phyloP scores from a whole-genome alignment of 2,888 invertebrate species.

The Synergus laeviventris region DNA sequence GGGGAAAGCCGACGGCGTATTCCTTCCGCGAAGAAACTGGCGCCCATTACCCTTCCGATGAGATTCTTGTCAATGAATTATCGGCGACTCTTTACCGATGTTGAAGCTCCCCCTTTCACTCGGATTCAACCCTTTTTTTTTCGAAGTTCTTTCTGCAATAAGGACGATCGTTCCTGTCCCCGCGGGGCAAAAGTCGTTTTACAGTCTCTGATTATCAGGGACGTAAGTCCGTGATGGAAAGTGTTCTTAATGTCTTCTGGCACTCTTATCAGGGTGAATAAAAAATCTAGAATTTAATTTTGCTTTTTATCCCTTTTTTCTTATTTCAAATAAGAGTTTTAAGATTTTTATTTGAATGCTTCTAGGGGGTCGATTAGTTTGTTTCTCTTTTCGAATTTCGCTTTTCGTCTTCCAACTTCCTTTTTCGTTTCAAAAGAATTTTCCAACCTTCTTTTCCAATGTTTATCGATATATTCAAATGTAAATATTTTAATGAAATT shows the following conservation, averaged over 20 bases:
- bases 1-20: conserved; percentile 52
- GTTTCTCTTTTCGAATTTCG: too few relatives aligned
- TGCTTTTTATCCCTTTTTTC: background rate
- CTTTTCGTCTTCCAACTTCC: too few relatives aligned
- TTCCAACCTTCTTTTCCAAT: too few relatives aligned
- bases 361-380: too few relatives aligned
- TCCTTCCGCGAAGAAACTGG: conserved; percentile 67
- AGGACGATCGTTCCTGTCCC: conserved; percentile 56
- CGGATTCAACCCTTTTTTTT: conserved; percentile 70
- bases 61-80: conserved; percentile 76
- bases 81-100: conserved; percentile 72
- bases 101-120: conserved; percentile 67
- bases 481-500: too few relatives aligned
- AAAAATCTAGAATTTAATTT: conserved; percentile 8
- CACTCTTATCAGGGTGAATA: conserved; percentile 26
- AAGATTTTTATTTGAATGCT: too few relatives aligned
- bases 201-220: conserved; percentile 67
- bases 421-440: too few relatives aligned
- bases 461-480: too few relatives aligned
- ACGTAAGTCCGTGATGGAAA: conserved; percentile 41
- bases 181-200: conserved; percentile 65
- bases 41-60: conserved; percentile 71
- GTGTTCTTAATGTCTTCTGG: conserved; percentile 31
- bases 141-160: conserved; percentile 65
- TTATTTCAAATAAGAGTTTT: too few relatives aligned